Percentiles rank a stretch among this genome's conserved stretches.
Evolutionary conservation across 2,888 invertebrate species (phyloP).

Genomic region (Protonemura montana): DNA sequence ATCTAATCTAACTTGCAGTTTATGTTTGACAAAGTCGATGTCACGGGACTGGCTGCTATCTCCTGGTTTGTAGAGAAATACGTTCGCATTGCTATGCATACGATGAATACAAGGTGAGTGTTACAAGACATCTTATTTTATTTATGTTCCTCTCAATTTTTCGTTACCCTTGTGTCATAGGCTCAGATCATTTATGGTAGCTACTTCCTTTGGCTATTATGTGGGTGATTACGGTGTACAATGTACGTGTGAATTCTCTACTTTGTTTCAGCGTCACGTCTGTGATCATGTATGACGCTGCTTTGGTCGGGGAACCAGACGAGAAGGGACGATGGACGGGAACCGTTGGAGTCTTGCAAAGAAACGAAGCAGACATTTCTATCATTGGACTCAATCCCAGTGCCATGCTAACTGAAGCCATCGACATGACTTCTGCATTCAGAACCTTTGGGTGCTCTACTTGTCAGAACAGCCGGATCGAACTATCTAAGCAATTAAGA

Average conservation of each 20-base stretch:
- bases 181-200: too few species aligned
- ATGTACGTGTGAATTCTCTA: too few species aligned
- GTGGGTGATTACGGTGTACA: too few species aligned
- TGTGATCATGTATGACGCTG: background rate
- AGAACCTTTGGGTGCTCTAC: background rate
- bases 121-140: too few species aligned
- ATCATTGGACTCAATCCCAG: background rate
- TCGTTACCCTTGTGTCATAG: too few species aligned
- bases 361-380: slow-evolving; percentile 1
- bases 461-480: too few species aligned
- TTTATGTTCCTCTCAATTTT: too few species aligned
- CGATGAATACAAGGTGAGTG: background rate
- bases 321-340: background rate
- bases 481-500: too few species aligned
- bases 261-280: background rate
- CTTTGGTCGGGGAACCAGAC: background rate
- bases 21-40: background rate
- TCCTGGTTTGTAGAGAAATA: background rate
- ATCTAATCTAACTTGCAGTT: background rate
- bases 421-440: background rate
- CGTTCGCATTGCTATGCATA: background rate
- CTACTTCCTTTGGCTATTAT: too few species aligned
- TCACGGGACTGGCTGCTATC: background rate
- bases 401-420: background rate
- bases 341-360: background rate